Percentiles rank a stretch among this genome's conserved stretches.
phyloP scores from a whole-genome alignment of 1,140 invertebrate genomes.

The Paralvinella palmiformis region DNA sequence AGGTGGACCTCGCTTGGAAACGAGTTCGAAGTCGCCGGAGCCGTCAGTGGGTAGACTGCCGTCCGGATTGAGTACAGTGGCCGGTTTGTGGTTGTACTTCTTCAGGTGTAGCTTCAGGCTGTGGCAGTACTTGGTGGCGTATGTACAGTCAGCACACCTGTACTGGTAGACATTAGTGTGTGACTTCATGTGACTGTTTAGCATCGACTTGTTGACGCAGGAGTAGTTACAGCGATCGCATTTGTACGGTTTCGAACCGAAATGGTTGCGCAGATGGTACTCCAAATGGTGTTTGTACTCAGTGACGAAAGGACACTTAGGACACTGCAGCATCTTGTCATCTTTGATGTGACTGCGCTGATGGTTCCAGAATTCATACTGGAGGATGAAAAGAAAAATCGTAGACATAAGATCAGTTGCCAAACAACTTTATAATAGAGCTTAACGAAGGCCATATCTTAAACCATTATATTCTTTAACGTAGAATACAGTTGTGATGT shows the following conservation, averaged over 20 bases:
- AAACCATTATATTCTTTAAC: too few relatives aligned
- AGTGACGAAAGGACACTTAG: slow-evolving; percentile 92
- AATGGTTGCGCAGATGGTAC: slow-evolving; percentile 90
- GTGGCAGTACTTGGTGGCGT: slow-evolving; percentile 97
- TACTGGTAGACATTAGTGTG: slow-evolving; percentile 97
- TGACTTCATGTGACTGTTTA: slow-evolving; percentile 97
- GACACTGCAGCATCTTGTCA: slow-evolving; percentile 85
- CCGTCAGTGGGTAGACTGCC: slow-evolving; percentile 36
- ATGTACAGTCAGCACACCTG: slow-evolving; percentile 88
- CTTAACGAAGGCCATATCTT: too few relatives aligned
- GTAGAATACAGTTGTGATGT: too few relatives aligned
- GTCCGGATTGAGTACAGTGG: slow-evolving; percentile 46
- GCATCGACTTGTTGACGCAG: slow-evolving; percentile 99
- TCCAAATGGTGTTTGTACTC: slow-evolving; percentile 98
- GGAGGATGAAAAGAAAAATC: slow-evolving; percentile 20
- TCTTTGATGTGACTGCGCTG: slow-evolving; percentile 78
- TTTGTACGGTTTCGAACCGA: slow-evolving; percentile 92
- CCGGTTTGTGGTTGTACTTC: slow-evolving; percentile 76
- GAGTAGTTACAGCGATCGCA: slow-evolving; percentile 65
- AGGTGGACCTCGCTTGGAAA: slow-evolving; percentile 42
- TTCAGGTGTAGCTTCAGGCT: slow-evolving; percentile 90
- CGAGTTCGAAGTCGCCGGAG: slow-evolving; percentile 35
- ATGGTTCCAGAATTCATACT: slow-evolving; percentile 87
- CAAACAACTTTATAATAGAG: too few relatives aligned
- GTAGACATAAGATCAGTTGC: too few relatives aligned